phyloP scores from a whole-genome alignment of 2,113 vertebrate species.

The Furnarius figulus region DNA sequence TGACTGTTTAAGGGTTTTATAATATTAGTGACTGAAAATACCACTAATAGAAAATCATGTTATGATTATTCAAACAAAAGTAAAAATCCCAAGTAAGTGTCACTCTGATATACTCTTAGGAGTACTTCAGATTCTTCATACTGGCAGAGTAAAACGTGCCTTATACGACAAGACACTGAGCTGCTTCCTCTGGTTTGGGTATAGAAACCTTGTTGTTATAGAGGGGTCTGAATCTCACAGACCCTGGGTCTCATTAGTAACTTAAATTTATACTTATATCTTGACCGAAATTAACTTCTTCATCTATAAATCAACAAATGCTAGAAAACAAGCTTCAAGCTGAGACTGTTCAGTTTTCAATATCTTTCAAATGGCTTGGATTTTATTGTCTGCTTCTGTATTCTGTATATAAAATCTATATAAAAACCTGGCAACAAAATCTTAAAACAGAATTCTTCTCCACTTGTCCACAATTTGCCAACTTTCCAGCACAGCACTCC shows the following conservation, averaged over 20 bases:
- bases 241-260: not conserved
- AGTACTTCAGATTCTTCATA: not conserved
- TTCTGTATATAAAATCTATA: not conserved
- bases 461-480: not conserved
- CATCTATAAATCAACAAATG: not conserved
- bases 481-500: not conserved
- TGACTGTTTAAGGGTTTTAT: not conserved
- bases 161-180: not conserved
- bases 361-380: not conserved
- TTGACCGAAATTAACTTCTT: not conserved
- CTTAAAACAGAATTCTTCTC: not conserved
- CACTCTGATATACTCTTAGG: not conserved
- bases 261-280: not conserved
- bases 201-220: not conserved
- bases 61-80: not conserved
- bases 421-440: not conserved
- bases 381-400: not conserved
- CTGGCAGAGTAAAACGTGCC: not conserved
- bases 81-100: not conserved
- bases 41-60: accelerated
- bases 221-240: not conserved
- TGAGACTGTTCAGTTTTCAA: not conserved
- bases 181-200: not conserved
- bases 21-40: not conserved
- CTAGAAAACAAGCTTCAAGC: not conserved